Base-by-base conservation (phyloP, 2,888 invertebrate species). In the Microchrysa polita region DNA sequence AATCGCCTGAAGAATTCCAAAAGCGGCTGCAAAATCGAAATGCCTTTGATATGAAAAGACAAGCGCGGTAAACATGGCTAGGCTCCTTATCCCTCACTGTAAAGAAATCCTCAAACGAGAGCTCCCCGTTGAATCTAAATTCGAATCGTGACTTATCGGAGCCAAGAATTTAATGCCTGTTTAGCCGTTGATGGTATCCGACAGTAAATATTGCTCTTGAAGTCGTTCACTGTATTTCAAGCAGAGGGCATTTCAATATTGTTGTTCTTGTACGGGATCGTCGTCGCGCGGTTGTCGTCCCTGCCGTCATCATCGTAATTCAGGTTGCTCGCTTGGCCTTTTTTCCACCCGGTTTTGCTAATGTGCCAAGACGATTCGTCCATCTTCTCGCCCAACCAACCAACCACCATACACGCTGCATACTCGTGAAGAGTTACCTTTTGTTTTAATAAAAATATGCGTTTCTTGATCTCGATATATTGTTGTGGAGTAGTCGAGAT, bases 81-180 rank as follows among this genome's bases (percentile, higher is more conserved):
- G n/a, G 7, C 61, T 60, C 27, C 4, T 2, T 20, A 34, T 34
- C 4, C 27, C 27, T 34, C 27, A 34, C 27, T 34, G 7, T 34
- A 34, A 34, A 34, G 22, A 22, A 61, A 40, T 61, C 61, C 65
- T 34, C 16, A 65, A 48, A 20, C 65, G 14, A 34, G 7, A 34
- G 22, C n/a, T n/a, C 65, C 65, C 42, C 22, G 65, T 65, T 48
- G 23, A 65, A 65, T 65, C 65, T 48, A 48, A 65, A 65, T 65
- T 59, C 61, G 57, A 73, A 73, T 75, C 75, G 75, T 75, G 75
- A 75, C 75, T 75, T 75, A 75, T 75, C 73, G 75, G 71, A 71
- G 57, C 73, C 65, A 75, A 75, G 75, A 75, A 75, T 75, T 75
- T 75, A 60, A 61, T 73, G 65, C 69, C 73, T 73, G 71, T 73